Evolutionary conservation across 1,140 invertebrate genomes (phyloP).

Genomic region (Papilio polyxenes): DNA sequence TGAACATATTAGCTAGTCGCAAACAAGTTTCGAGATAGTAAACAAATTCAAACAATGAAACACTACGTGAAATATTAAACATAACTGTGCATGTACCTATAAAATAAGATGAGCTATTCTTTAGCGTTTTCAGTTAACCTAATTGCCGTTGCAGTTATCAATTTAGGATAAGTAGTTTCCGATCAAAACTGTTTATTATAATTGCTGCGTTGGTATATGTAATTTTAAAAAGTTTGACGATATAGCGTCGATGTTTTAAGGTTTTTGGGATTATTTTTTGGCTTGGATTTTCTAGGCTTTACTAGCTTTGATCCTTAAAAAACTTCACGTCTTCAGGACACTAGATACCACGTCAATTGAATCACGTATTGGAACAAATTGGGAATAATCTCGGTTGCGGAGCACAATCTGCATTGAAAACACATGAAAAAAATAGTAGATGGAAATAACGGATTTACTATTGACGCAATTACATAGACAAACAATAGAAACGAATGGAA

Average conservation of each 20-base stretch:
- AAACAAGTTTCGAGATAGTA: background rate
- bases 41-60: background rate
- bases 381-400: background rate
- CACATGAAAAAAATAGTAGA: background rate
- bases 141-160: too few relatives aligned
- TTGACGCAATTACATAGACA: background rate
- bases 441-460: background rate
- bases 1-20: background rate
- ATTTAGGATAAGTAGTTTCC: too few relatives aligned
- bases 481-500: too few relatives aligned
- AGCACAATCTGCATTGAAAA: background rate
- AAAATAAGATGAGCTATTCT: background rate
- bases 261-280: too few relatives aligned
- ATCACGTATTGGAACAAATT: background rate
- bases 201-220: too few relatives aligned
- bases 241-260: too few relatives aligned
- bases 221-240: background rate
- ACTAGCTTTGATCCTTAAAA: background rate
- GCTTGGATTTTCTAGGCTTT: too few relatives aligned
- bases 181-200: too few relatives aligned
- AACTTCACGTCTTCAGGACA: background rate
- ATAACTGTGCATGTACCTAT: background rate
- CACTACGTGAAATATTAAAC: background rate
- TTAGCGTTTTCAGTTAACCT: background rate
- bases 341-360: background rate